Conservation (phyloP, 2,797 vertebrate species). For the Gallinago stenura region DNA sequence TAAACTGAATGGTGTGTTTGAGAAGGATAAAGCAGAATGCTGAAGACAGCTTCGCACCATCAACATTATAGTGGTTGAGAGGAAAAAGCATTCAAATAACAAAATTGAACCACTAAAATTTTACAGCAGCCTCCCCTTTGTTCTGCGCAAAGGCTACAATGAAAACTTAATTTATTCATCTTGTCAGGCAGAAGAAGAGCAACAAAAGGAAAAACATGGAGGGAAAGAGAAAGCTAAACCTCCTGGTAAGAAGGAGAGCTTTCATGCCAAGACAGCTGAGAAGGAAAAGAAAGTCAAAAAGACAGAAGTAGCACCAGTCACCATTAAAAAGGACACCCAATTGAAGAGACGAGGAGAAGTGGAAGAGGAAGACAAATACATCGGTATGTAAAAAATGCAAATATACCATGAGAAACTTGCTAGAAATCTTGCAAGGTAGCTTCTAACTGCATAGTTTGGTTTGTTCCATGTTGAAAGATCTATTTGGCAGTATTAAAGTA, state of each 20-base stretch:
- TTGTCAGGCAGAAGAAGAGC: conserved; percentile 75
- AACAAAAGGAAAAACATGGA: conserved; percentile 61
- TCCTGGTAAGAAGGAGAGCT: conserved; percentile 76
- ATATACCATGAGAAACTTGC: background rate
- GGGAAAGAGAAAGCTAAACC: conserved; percentile 31
- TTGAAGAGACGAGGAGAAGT: conserved; percentile 85
- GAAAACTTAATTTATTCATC: background rate
- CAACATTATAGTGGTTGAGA: background rate
- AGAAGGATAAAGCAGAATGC: background rate
- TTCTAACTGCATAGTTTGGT: background rate
- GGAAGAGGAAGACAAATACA: conserved; percentile 73
- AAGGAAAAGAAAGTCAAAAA: conserved; percentile 83
- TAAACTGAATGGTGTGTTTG: background rate
- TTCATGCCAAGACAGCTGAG: conserved; percentile 47
- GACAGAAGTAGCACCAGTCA: background rate
- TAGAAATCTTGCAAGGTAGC: background rate
- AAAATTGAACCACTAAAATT: background rate
- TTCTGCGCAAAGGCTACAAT: background rate
- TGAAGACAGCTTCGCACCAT: background rate
- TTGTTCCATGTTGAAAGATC: background rate
- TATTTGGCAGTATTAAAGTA: background rate
- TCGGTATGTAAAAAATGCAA: conserved; percentile 78
- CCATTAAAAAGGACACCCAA: conserved; percentile 78
- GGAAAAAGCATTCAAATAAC: background rate
- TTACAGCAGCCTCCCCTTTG: background rate